Evolutionary conservation across 2,888 invertebrate genomes (phyloP), one percentile per base, ranked within the genome.

Genomic region (Polietes domitor): DNA sequence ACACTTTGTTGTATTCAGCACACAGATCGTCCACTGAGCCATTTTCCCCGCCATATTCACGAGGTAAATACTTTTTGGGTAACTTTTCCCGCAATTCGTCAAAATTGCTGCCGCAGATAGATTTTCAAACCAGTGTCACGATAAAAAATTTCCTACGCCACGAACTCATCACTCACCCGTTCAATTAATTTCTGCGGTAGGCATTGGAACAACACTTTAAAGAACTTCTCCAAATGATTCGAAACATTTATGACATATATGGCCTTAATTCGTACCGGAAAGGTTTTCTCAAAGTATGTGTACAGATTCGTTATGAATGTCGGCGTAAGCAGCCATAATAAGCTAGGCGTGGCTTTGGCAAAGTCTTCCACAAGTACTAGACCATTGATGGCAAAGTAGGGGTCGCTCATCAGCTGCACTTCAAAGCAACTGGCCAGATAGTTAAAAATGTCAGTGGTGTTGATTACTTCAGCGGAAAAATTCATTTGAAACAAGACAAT

Each of bases 181-280:
- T 93, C 92, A 87, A 93, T 93, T 86, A 94, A 90, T 89, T 95
- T 95, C 68, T 94, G 93, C 24, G 93, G 93, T 88, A 95, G 89
- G 85, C 95, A 93, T n/a, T 93, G 89, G 87, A 93, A 93, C 32
- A 95, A 90, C 68, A 95, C 89, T 53, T 92, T 92, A 86, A 93
- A 94, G 0, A 94, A 92, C 0, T 93, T 93, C 86, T 95, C 94
- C 82, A 95, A 94, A 15, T 94, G 93, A 6, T 93, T 47, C 0
- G 94, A 94, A 0, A 93, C 93, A 89, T 95, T 95, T 47, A 95
- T 89, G 32, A 94, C 93, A 87, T 95, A 94, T 80, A 93, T 92
- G 7, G 93, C 93, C 87, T 94, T 94, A 1, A 94, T 93, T 19
- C 95, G 93, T 12, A 94, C 88, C 0, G 95, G 95, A 77, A 94